Conservation (phyloP, 2,888 invertebrate species). For the Eilema depressum region DNA sequence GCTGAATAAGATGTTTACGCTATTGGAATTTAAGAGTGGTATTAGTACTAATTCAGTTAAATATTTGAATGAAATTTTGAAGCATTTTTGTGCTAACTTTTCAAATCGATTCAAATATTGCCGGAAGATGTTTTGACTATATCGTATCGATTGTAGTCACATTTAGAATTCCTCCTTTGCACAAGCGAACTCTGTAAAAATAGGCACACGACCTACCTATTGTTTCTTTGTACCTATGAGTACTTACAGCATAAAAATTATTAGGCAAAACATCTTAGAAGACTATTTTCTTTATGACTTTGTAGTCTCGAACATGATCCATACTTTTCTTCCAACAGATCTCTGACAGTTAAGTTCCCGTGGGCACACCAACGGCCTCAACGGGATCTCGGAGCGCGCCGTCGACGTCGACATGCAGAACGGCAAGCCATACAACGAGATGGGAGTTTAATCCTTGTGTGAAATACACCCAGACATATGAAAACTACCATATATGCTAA, state of each 20-base stretch:
- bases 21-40: too few species aligned
- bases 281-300: neutral
- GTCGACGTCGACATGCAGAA: constrained; percentile 71
- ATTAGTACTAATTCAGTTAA: too few species aligned
- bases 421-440: constrained; percentile 76
- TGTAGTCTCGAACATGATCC: neutral
- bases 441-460: constrained; percentile 67
- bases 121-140: neutral
- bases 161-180: neutral
- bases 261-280: neutral
- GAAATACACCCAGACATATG: constrained; percentile 1
- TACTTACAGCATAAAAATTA: too few species aligned
- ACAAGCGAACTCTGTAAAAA: neutral
- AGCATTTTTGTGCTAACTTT: too few species aligned
- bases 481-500: constrained; percentile 3
- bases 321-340: constrained; percentile 61
- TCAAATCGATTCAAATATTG: too few species aligned
- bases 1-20: too few species aligned
- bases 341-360: constrained; percentile 86
- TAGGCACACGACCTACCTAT: neutral
- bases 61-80: too few species aligned
- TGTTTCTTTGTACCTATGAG: too few species aligned
- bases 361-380: constrained; percentile 78
- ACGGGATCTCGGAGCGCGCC: constrained; percentile 79
- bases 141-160: neutral